Base-by-base conservation (phyloP, 2,888 invertebrate genomes). In the Notocelia uddmanniana region DNA sequence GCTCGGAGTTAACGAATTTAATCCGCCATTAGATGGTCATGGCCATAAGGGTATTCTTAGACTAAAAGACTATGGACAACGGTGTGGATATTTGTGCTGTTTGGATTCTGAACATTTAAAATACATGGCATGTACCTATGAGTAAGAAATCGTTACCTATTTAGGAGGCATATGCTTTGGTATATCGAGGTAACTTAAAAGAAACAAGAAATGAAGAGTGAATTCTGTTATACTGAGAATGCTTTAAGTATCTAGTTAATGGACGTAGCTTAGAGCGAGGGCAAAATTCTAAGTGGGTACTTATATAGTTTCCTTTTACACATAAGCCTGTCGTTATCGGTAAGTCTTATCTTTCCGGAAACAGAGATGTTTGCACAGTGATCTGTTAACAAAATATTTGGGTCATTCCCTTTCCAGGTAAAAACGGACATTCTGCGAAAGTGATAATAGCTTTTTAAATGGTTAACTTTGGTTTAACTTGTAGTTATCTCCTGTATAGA, bases 371-470 rank as follows among this genome's bases (percentile, higher is more conserved):
- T 34, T 66, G 48, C 48, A 23, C 6, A 57, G 50, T 37, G 26
- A 64, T 63, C 18, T 73, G 63, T 75, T 78, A 77, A 75, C 76
- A 60, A 67, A 63, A 70, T 73, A 74, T 74, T 69, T 71, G 45
- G 69, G 67, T 73, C 69, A 78, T 74, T 77, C 78, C 78, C 75
- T 77, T 50, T 66, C 55, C 55, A 75, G 79, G 62, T 62, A 62
- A 5, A 34, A 19, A 19, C 8, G 5, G 6, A 48, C n/a, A 48
- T 48, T 45, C 26, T n/a, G 21, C 31, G 9, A 50, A 48, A 18
- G 48, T 62, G 45, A 18, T 26, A 54, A 55, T 55, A 23, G 21
- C n/a, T 55, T 55, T 26, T 26, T 55, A 13, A 55, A 26, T 9
- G 15, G 26, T 21, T 55, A 10, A 0, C 23, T 26, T 15, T 26